Evolutionary conservation across 1,140 invertebrate species (phyloP), one percentile per base, ranked within the genome.

Genomic region (Zelostemma sp.): DNA sequence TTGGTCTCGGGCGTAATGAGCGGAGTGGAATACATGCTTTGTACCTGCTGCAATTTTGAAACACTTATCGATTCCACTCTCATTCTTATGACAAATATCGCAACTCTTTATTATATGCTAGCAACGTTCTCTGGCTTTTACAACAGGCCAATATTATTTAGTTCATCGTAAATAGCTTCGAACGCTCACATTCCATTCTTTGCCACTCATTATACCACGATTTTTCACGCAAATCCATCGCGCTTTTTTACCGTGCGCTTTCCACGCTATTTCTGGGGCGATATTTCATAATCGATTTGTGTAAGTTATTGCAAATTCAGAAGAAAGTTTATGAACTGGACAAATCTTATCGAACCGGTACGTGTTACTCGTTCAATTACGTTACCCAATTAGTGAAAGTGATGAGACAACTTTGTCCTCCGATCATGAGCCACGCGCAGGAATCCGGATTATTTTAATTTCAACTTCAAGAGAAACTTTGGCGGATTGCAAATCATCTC

Each of bases 1-100:
- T 78, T 79, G 0, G 66, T 61, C 25, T 80, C 77, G 51, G 72
- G 62, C 6, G 60, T 41, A 15, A 75, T 74, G 17, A 68, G 28
- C 35, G 56, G 65, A 40, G 51, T 74, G 6, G 62, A 15, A 35
- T 77, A 77, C 11, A 48, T 45, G 67, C 57, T 63, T 25, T 76
- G 31, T 31, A 1, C 12, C 54, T 18, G 14, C 66, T 68, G 50
- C 25, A 68, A 63, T 35, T 48, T 63, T 48, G 21, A 41, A 53
- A 47, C 25, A 55, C 19, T 31, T n/a, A 53, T 54, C 19, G 48
- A 54, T 59, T 57, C 16, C 38, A 11, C 43, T 55, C n/a, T 18
- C 40, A 43, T 41, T 14, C 19, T 21, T 18, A 21, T n/a, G n/a
- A n/a, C 18, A 5, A 48, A 48, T 21, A 9, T 21, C 6, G 45